Conservation (phyloP, 2,113 vertebrate genomes). For the Lasiurus borealis region DNA sequence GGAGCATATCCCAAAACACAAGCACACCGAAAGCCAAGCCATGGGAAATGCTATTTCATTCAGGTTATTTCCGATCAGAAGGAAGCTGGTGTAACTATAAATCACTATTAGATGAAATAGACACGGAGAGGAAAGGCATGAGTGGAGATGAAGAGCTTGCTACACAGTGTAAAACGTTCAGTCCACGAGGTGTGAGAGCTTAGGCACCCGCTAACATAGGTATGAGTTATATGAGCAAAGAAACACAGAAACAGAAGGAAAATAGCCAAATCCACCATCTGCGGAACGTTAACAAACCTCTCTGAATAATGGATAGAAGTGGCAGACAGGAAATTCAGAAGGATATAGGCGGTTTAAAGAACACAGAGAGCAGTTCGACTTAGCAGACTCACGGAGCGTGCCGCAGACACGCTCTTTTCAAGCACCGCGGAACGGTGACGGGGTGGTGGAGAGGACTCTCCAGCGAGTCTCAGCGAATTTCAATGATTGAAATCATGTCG, state of each 20-base stretch:
- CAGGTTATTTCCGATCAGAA: neutral
- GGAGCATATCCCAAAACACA: neutral
- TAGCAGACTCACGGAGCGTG: neutral
- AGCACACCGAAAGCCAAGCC: constrained; percentile 7
- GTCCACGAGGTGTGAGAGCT: neutral
- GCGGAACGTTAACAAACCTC: neutral
- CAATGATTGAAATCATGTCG: neutral
- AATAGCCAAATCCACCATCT: neutral
- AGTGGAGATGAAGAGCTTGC: neutral
- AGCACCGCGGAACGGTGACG: neutral
- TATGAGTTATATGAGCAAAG: neutral
- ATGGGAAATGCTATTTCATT: constrained; percentile 18
- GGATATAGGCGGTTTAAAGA: neutral
- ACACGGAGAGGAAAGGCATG: neutral
- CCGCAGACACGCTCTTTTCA: neutral
- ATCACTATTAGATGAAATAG: constrained; percentile 20
- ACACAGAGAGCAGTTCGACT: neutral
- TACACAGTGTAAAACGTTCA: neutral
- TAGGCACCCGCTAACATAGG: too few relatives aligned
- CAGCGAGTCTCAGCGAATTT: neutral
- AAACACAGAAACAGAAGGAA: neutral
- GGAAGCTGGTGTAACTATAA: neutral
- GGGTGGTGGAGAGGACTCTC: neutral
- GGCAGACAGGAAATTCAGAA: neutral
- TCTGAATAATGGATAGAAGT: neutral